Evolutionary conservation across 2,888 invertebrate species (phyloP), one percentile per base, ranked within the genome.

Genomic region (Melinaea marsaeus): DNA sequence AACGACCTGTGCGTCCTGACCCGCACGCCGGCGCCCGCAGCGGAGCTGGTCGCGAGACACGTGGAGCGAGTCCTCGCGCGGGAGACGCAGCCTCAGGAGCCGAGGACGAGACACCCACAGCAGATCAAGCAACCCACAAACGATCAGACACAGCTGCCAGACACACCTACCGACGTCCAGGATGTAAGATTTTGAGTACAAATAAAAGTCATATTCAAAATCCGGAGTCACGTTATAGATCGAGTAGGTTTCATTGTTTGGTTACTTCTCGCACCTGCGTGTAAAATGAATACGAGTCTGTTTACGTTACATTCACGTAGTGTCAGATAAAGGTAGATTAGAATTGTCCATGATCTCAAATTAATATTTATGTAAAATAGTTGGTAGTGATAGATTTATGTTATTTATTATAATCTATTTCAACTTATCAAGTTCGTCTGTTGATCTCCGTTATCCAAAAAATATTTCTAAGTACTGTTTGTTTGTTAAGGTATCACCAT

Each of bases 111-210:
- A 47, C 82, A 79, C 65, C 67, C 75, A 2, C 84, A 79, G 48
- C 79, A 80, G 3, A 72, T 76, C 71, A 89, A 90, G 69, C 88
- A 84, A 61, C 70, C 79, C 56, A 68, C 84, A 0, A 71, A 82
- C 3, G 86, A 83, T 55, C 86, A 84, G 62, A 90, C 88, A 0
- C 83, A 83, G 64, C 80, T 90, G 2, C 92, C 93, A 0, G 90
- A 91, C 66, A 94, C 94, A 2, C 94, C 94, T 4, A 94, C 93
- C 46, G 94, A 94, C 72, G 92, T 94, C 11, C 92, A 93, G 69
- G 93, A 93, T 75, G 92, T 94, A 61, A 89, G 90, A 70, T 93
- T 93, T 77, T 93, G 84, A 91, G 63, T 57, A 56, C 55, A 45
- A 59, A 57, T 47, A 32, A 46, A 58, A 60, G 54, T 58, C 32